Conservation (phyloP, 2,797 vertebrate genomes). For the Lithobates sylvaticus region DNA sequence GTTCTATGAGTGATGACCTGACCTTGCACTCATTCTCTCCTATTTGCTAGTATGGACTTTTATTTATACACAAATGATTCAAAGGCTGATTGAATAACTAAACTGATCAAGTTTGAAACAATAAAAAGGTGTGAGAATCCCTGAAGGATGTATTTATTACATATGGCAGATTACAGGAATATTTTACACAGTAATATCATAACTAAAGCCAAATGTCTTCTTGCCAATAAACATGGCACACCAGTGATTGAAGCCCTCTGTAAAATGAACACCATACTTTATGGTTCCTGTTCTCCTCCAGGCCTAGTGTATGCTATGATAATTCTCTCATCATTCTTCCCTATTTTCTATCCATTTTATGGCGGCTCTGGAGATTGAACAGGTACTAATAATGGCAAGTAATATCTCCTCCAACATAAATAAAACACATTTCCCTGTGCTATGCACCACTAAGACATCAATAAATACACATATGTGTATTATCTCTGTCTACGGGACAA, state of each 20-base stretch:
- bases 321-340: constrained; percentile 50
- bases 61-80: constrained; percentile 39
- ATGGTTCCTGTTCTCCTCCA: constrained; percentile 40
- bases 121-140: constrained; percentile 14
- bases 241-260: constrained; percentile 36
- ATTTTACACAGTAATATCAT: constrained; percentile 46
- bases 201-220: constrained; percentile 50
- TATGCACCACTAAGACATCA: constrained; percentile 5
- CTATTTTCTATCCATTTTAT: constrained; percentile 49
- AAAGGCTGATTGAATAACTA: constrained; percentile 38
- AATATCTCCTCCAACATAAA: constrained; percentile 46
- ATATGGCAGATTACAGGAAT: constrained; percentile 37
- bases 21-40: constrained; percentile 27
- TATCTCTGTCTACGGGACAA: constrained; percentile 17
- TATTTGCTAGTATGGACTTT: constrained; percentile 27
- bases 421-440: constrained; percentile 28
- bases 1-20: constrained; percentile 45
- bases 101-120: constrained; percentile 36
- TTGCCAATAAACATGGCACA: constrained; percentile 52
- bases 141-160: constrained; percentile 32
- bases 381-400: constrained; percentile 51
- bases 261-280: constrained; percentile 42
- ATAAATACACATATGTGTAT: constrained; percentile 11
- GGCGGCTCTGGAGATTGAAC: constrained; percentile 21
- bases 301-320: constrained; percentile 24